phyloP scores from a whole-genome alignment of 1,140 invertebrate species.

The Cephus cinctus region DNA sequence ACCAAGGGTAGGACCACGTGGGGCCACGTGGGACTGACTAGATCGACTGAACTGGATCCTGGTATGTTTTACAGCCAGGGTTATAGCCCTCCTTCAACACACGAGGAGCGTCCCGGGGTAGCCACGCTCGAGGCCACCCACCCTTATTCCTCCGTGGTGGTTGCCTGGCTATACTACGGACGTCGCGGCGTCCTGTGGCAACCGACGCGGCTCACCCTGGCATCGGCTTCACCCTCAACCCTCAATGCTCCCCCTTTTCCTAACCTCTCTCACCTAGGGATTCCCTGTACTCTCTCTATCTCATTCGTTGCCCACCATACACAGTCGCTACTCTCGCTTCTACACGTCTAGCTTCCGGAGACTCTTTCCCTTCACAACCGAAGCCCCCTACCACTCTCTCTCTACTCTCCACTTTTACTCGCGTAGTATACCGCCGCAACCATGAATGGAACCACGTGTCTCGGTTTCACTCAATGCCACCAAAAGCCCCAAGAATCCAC shows the following conservation, averaged over 20 bases:
- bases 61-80: constrained; percentile 30
- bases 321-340: no score
- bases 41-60: constrained; percentile 17
- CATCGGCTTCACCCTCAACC: constrained; percentile 8
- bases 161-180: background rate
- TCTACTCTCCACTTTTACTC: no score
- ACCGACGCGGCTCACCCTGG: constrained; percentile 16
- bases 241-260: background rate
- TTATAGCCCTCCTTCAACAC: constrained; percentile 25
- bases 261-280: background rate
- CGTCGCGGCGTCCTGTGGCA: constrained; percentile 7
- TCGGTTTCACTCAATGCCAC: background rate
- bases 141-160: constrained; percentile 1
- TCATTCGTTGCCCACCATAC: constrained; percentile 18
- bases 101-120: constrained; percentile 14
- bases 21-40: no score
- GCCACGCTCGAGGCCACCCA: constrained; percentile 12
- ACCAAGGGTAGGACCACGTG: background rate
- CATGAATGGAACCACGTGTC: constrained; percentile 38
- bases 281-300: constrained; percentile 15
- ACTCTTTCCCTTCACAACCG: no score
- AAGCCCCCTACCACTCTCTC: no score
- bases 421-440: constrained; percentile 17
- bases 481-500: background rate
- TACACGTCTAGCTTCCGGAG: no score